Evolutionary conservation across 2,797 vertebrate genomes (phyloP).

Genomic region (Phrynocephalus guinanensis): DNA sequence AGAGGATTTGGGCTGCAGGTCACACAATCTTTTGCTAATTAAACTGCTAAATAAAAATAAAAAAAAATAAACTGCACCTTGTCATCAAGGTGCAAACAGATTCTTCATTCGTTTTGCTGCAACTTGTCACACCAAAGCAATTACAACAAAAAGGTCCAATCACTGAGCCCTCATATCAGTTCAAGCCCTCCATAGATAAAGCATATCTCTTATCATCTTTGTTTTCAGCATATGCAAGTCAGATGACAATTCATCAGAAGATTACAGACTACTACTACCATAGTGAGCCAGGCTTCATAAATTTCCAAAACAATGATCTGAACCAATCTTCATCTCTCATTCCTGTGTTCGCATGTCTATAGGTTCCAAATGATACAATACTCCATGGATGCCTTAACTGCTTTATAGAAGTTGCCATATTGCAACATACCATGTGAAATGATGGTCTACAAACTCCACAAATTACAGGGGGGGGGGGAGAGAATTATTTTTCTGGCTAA

Average conservation of each 20-base stretch:
- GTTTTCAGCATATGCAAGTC: no score
- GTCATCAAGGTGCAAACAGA: no score
- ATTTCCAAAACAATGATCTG: not conserved
- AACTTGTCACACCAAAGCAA: not conserved
- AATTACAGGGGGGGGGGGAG: conserved; percentile 7
- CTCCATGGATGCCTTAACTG: not conserved
- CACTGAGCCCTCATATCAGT: not conserved
- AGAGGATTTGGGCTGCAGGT: no score
- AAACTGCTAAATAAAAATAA: no score
- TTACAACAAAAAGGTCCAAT: not conserved
- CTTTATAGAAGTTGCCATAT: not conserved
- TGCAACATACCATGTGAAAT: not conserved
- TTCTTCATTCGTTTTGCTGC: not conserved
- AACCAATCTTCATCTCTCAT: not conserved
- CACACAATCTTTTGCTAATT: no score
- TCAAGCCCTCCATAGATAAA: not conserved
- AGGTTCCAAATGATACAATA: not conserved
- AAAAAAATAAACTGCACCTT: no score
- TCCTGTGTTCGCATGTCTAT: not conserved
- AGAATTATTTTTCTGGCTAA: conserved; percentile 47
- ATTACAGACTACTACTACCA: not conserved
- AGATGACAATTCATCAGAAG: not conserved
- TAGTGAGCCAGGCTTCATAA: not conserved
- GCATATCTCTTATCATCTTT: no score
- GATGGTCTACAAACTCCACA: conserved; percentile 23